These are phyloP conservation scores for Romanogobio albipinnatus DNA, from an alignment of 2,113 vertebrate species.

Conservation along the genomic window DNA sequence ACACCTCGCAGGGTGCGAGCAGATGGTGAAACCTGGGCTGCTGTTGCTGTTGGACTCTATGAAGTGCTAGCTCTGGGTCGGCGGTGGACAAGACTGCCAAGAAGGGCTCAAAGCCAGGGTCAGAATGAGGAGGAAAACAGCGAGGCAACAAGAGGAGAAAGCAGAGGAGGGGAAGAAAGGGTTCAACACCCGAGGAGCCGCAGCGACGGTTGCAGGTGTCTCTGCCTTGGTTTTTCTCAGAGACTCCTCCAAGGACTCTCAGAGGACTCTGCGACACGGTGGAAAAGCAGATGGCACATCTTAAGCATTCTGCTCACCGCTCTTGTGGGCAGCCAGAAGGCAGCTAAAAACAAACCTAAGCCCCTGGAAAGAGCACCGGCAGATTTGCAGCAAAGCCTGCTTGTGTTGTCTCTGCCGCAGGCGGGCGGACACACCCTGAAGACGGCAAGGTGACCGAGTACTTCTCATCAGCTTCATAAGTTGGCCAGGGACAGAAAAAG, in stretches of 20 bases:
- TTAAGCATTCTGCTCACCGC: conserved; percentile 53
- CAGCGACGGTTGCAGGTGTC: conserved; percentile 27
- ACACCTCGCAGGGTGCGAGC: conserved; percentile 41
- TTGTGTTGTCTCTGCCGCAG: conserved; percentile 3
- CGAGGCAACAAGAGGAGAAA: not conserved
- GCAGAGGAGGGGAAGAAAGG: not conserved
- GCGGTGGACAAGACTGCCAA: conserved; percentile 34
- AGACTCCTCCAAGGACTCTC: conserved; percentile 49
- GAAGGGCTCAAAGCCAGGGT: conserved; percentile 41
- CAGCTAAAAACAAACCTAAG: conserved; percentile 48
- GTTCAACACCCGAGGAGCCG: not conserved
- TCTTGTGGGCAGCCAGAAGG: conserved; percentile 34
- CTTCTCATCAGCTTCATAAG: conserved; percentile 15
- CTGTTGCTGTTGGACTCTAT: conserved; percentile 49
- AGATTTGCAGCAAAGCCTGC: conserved; percentile 46
- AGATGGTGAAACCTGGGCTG: conserved; percentile 52
- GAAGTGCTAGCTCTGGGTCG: conserved; percentile 26
- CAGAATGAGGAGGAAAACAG: conserved; percentile 17
- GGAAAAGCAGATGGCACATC: conserved; percentile 56
- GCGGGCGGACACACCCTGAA: conserved; percentile 2
- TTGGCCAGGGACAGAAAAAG: not conserved
- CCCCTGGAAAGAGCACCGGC: conserved; percentile 42
- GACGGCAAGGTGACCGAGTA: conserved; percentile 43
- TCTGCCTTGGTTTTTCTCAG: not conserved
- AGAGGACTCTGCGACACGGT: conserved; percentile 26